Percentiles rank a stretch among this genome's conserved stretches.
phyloP scores from a whole-genome alignment of 2,888 invertebrate species.

The Ptychoptera albimana region DNA sequence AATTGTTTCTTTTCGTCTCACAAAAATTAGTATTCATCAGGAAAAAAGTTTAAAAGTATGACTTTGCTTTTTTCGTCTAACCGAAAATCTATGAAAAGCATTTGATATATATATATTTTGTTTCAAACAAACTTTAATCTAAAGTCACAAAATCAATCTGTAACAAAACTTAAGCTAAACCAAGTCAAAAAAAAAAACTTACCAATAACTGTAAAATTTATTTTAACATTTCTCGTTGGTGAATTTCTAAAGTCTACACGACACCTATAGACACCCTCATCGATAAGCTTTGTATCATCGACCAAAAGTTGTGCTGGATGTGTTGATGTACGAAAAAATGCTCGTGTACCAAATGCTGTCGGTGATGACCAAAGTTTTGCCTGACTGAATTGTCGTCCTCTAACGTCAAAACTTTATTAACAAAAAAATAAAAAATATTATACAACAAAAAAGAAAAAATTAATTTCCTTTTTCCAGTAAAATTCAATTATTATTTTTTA shows the following conservation, averaged over 20 bases:
- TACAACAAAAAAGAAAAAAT: not conserved
- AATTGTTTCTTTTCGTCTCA: too few species aligned
- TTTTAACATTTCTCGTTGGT: slow-evolving; percentile 54
- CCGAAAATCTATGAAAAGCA: too few species aligned
- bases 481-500: too few species aligned
- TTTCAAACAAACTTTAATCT: too few species aligned
- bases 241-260: slow-evolving; percentile 59
- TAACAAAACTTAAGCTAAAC: too few species aligned
- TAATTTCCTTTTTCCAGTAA: too few species aligned
- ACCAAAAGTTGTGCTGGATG: slow-evolving; percentile 65
- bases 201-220: slow-evolving; percentile 60
- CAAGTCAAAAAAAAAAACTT: slow-evolving; percentile 29
- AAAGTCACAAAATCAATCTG: too few species aligned
- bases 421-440: slow-evolving; percentile 7
- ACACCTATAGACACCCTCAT: slow-evolving; percentile 56
- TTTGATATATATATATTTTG: too few species aligned
- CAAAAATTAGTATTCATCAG: too few species aligned
- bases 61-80: too few species aligned
- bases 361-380: slow-evolving; percentile 74
- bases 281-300: slow-evolving; percentile 38
- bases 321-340: slow-evolving; percentile 67
- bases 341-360: slow-evolving; percentile 57
- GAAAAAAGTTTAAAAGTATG: too few species aligned
- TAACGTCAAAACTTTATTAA: slow-evolving; percentile 51
- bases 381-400: slow-evolving; percentile 54